Percentiles rank a stretch among this genome's conserved stretches.
These are phyloP conservation scores for Ispidina lecontei DNA, from an alignment of 2,797 vertebrate species.

Conservation along the genomic window DNA sequence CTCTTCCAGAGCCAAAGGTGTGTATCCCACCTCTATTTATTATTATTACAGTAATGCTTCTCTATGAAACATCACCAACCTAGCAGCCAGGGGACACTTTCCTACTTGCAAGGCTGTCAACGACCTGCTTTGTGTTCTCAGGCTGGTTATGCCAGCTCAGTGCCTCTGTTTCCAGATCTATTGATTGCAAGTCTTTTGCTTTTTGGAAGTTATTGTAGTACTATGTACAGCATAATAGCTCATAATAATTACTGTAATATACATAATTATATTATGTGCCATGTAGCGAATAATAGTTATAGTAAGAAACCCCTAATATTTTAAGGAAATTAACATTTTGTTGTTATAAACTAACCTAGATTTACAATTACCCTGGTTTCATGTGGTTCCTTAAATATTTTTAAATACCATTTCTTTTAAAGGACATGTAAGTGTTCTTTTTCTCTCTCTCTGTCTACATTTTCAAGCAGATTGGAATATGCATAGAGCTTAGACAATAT, in stretches of 20 bases:
- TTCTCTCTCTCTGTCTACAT: not conserved
- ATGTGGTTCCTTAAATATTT: conserved; percentile 24
- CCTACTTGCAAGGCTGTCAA: not conserved
- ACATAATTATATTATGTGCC: conserved; percentile 36
- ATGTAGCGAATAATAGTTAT: conserved; percentile 1
- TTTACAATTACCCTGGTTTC: conserved; percentile 29
- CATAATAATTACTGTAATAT: conserved; percentile 64
- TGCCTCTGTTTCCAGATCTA: conserved; percentile 25
- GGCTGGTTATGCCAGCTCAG: not conserved
- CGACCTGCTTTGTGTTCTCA: not conserved
- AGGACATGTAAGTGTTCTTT: not conserved
- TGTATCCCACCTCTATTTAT: conserved; percentile 2
- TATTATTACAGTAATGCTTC: conserved; percentile 25
- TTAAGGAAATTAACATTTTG: conserved; percentile 43
- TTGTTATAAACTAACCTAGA: conserved; percentile 33
- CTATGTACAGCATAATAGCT: conserved; percentile 26
- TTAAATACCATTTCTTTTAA: conserved; percentile 29
- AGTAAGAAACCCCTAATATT: conserved; percentile 29
- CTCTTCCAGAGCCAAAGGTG: not conserved
- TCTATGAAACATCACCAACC: not conserved
- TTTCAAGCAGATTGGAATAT: conserved; percentile 2
- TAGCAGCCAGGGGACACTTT: not conserved
- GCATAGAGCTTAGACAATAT: not conserved
- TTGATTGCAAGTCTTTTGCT: conserved; percentile 3
- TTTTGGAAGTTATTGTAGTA: conserved; percentile 26